Conservation (phyloP, 2,113 vertebrate species). For the Gobio gobio region DNA sequence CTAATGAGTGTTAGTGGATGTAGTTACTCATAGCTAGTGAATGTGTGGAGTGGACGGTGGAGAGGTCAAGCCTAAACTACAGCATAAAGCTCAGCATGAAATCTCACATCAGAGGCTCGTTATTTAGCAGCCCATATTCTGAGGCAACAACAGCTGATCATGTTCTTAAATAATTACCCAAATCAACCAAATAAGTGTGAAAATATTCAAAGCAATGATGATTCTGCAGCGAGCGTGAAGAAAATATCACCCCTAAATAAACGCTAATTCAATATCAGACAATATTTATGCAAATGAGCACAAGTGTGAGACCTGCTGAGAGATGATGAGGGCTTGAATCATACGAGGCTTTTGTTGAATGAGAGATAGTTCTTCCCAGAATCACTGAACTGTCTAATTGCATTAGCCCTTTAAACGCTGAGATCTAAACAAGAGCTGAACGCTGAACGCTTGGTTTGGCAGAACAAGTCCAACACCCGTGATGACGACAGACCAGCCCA, state of each 20-base stretch:
- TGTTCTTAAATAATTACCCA: neutral
- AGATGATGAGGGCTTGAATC: constrained; percentile 16
- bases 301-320: constrained; percentile 6
- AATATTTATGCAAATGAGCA: constrained; percentile 20
- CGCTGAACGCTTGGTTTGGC: constrained; percentile 1
- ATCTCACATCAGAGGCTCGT: neutral
- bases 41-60: no score
- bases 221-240: constrained; percentile 7
- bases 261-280: neutral
- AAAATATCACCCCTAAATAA: constrained; percentile 3
- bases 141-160: constrained; percentile 2
- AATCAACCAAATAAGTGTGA: neutral
- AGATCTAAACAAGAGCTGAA: constrained; percentile 34
- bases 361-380: neutral
- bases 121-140: neutral
- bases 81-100: neutral
- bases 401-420: constrained; percentile 29
- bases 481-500: neutral
- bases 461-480: constrained; percentile 12
- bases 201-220: neutral
- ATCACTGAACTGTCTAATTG: constrained; percentile 38
- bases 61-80: no score
- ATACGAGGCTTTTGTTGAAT: constrained; percentile 1
- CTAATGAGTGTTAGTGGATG: no score
- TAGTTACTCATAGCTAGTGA: no score